Conservation (phyloP, 2,888 invertebrate genomes). For the Notodonta dromedarius region DNA sequence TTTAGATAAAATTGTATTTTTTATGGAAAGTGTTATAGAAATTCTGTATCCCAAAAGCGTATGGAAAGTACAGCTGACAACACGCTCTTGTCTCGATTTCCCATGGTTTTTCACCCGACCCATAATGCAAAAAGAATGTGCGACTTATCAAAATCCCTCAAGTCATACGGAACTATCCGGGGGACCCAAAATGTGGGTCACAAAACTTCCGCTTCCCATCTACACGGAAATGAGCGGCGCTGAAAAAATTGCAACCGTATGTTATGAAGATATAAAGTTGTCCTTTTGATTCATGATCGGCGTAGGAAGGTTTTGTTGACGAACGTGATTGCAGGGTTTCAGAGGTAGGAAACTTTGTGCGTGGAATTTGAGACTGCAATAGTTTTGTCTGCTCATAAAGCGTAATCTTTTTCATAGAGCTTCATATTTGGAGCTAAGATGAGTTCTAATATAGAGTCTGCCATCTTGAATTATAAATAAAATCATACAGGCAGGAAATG, state of each 20-base stretch:
- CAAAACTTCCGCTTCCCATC: slow-evolving; percentile 21
- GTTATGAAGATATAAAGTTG: slow-evolving; percentile 26
- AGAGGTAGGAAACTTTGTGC: neutral
- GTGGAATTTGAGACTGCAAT: neutral
- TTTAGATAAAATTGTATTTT: too few relatives aligned
- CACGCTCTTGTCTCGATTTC: neutral
- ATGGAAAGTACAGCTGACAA: neutral
- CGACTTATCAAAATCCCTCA: slow-evolving; percentile 10
- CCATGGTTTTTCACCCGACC: neutral
- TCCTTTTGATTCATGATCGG: slow-evolving; percentile 27
- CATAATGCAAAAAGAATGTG: neutral
- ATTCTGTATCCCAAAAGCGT: too few relatives aligned
- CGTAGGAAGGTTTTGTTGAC: slow-evolving; percentile 16
- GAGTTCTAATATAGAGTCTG: too few relatives aligned
- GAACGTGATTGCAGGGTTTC: slow-evolving; percentile 8
- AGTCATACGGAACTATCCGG: slow-evolving; percentile 22
- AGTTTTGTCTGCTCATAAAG: too few relatives aligned
- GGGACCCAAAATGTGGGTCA: slow-evolving; percentile 28
- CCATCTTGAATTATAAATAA: too few relatives aligned
- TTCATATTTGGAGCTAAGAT: too few relatives aligned
- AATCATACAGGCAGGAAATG: too few relatives aligned
- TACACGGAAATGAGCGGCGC: slow-evolving; percentile 29
- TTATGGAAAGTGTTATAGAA: too few relatives aligned
- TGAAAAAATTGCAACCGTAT: slow-evolving; percentile 26
- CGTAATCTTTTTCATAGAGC: too few relatives aligned